Evolutionary conservation across 1,140 invertebrate species (phyloP).

Genomic region (Battus philenor): DNA sequence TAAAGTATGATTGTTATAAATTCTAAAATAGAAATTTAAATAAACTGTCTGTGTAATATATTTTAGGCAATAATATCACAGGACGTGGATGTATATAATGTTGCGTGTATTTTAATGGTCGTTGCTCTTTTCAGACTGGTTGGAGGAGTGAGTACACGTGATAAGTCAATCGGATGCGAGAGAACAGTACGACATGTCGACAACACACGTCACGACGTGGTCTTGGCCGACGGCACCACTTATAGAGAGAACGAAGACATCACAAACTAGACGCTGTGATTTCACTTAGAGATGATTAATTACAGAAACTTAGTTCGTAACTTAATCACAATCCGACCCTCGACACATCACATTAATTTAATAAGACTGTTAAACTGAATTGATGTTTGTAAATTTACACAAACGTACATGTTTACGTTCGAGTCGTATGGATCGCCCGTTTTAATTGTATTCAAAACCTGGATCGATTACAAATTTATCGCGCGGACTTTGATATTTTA

Average conservation of each 20-base stretch:
- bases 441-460: too few relatives aligned
- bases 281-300: constrained; percentile 25
- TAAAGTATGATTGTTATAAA: too few relatives aligned
- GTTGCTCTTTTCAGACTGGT: constrained; percentile 56
- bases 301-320: too few relatives aligned
- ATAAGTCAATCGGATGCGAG: constrained; percentile 55
- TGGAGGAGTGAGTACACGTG: constrained; percentile 74
- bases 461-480: too few relatives aligned
- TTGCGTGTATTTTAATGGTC: background rate
- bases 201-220: constrained; percentile 20
- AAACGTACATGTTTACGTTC: constrained; percentile 28
- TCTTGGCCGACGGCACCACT: constrained; percentile 26
- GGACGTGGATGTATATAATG: background rate
- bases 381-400: constrained; percentile 68
- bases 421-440: too few relatives aligned
- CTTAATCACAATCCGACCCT: constrained; percentile 25
- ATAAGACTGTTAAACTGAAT: constrained; percentile 71
- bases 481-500: too few relatives aligned
- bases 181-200: constrained; percentile 31
- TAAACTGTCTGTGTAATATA: background rate
- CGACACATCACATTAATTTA: constrained; percentile 51
- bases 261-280: constrained; percentile 56
- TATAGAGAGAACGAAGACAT: constrained; percentile 29
- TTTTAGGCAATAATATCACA: too few relatives aligned
- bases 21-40: too few relatives aligned